Conservation (phyloP, 2,888 invertebrate genomes). For the Tromatobia lineatoria region DNA sequence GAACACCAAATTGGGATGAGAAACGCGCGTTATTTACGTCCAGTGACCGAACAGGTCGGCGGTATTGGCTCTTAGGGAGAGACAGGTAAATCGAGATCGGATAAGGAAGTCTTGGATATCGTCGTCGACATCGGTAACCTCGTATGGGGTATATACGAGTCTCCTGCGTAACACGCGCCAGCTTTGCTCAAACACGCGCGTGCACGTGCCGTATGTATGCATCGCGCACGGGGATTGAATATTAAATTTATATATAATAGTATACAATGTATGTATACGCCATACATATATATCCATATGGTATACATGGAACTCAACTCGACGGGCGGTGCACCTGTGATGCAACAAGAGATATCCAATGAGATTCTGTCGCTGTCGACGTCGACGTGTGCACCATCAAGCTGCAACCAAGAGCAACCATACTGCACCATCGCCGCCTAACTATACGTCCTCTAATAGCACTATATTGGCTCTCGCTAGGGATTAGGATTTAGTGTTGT, state of each 20-base stretch:
- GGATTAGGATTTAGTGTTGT: conserved; percentile 34
- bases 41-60: background rate
- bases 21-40: background rate
- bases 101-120: conserved; percentile 43
- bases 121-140: conserved; percentile 1
- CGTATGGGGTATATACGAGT: background rate
- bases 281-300: background rate
- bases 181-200: background rate
- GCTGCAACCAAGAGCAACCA: background rate
- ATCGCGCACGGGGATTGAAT: conserved; percentile 44
- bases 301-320: background rate
- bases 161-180: conserved; percentile 23
- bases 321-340: conserved; percentile 20
- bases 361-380: conserved; percentile 11
- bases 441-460: background rate
- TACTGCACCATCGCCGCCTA: background rate
- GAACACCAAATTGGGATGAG: conserved; percentile 25
- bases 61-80: conserved; percentile 2
- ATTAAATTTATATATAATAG: conserved; percentile 18
- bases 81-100: conserved; percentile 41
- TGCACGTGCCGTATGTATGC: conserved; percentile 19
- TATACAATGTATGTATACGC: background rate
- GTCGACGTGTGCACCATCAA: background rate
- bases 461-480: conserved; percentile 26
- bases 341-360: conserved; percentile 34